These are phyloP conservation scores for Drosophila obscura DNA, from an alignment of 1,140 invertebrate genomes.

Conservation along the genomic window DNA sequence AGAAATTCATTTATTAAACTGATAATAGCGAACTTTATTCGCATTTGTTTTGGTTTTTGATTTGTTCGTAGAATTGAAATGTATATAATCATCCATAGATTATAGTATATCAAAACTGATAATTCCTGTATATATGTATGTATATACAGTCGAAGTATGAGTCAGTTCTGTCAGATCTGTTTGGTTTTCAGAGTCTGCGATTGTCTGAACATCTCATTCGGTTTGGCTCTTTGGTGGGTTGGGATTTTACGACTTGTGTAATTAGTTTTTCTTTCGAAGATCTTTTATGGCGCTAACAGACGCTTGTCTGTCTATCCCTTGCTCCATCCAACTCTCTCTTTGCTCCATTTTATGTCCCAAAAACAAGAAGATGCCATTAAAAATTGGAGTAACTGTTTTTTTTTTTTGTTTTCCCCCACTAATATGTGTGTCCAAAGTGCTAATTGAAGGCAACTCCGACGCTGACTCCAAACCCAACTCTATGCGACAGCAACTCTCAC, in stretches of 20 bases:
- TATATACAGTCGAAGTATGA: slow-evolving; percentile 12
- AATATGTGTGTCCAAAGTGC: slow-evolving; percentile 81
- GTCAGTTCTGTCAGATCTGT: slow-evolving; percentile 21
- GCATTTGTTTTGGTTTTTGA: not conserved
- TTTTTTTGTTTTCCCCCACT: slow-evolving; percentile 59
- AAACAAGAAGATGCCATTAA: slow-evolving; percentile 50
- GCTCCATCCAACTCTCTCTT: slow-evolving; percentile 36
- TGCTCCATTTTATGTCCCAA: slow-evolving; percentile 35
- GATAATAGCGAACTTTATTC: not conserved
- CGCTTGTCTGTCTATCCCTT: not conserved
- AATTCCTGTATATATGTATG: too few relatives aligned
- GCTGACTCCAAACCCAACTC: slow-evolving; percentile 6
- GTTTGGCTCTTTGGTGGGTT: slow-evolving; percentile 59
- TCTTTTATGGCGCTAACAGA: slow-evolving; percentile 58
- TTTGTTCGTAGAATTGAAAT: slow-evolving; percentile 4
- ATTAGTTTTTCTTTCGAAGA: slow-evolving; percentile 70
- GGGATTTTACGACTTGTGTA: slow-evolving; percentile 67
- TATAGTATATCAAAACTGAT: not conserved
- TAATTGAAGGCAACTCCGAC: slow-evolving; percentile 71
- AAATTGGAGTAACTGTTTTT: slow-evolving; percentile 69
- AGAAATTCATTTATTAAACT: not conserved
- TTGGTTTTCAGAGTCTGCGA: not conserved
- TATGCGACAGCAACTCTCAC: not conserved
- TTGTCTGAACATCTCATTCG: slow-evolving; percentile 36
- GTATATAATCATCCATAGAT: slow-evolving; percentile 6